Evolutionary conservation across 2,888 invertebrate genomes (phyloP).

Genomic region (Meloe dianella): DNA sequence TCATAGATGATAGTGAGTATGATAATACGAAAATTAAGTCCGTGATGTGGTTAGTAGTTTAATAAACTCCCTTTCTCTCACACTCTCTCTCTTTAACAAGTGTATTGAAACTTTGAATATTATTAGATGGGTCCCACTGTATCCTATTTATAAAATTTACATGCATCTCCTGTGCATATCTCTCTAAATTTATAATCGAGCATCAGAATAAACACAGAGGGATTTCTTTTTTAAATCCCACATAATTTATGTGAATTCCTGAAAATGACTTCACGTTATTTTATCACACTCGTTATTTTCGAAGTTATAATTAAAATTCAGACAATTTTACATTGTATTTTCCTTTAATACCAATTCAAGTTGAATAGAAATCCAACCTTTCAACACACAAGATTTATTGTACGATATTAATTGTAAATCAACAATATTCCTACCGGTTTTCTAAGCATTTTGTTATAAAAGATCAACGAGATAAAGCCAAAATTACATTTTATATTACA

Average conservation of each 20-base stretch:
- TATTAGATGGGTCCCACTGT: conserved; percentile 15
- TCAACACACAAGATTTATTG: too few relatives aligned
- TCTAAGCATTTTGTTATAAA: not conserved
- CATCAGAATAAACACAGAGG: not conserved
- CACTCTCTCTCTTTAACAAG: conserved; percentile 19
- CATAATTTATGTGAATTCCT: too few relatives aligned
- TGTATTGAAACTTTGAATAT: conserved; percentile 14
- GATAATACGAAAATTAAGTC: conserved; percentile 25
- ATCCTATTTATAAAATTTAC: conserved; percentile 26
- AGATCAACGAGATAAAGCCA: not conserved
- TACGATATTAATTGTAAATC: too few relatives aligned
- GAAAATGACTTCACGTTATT: too few relatives aligned
- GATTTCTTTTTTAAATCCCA: too few relatives aligned
- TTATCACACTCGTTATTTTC: too few relatives aligned
- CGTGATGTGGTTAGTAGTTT: conserved; percentile 24
- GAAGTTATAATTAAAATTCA: too few relatives aligned
- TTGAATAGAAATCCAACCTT: too few relatives aligned
- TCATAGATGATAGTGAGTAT: conserved; percentile 18
- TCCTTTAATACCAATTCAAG: too few relatives aligned
- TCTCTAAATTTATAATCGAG: conserved; percentile 17
- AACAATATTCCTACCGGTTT: too few relatives aligned
- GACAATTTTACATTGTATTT: too few relatives aligned
- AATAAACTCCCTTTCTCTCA: too few relatives aligned
- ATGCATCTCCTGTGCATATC: conserved; percentile 12
- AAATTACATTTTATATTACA: not conserved